phyloP scores from a whole-genome alignment of 2,888 invertebrate species.

The Candidula unifasciata region DNA sequence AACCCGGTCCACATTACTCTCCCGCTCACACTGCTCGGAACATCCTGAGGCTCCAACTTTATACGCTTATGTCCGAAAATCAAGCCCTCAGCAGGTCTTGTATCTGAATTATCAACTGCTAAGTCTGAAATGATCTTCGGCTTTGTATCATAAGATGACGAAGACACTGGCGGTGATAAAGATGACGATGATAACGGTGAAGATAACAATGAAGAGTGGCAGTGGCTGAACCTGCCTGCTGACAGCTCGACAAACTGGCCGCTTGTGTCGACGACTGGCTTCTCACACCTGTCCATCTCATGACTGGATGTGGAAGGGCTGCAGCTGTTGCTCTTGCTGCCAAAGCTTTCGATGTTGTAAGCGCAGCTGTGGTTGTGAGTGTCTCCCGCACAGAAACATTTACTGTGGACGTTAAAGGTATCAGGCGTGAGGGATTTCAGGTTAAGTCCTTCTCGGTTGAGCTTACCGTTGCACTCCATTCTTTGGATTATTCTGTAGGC shows the following conservation, averaged over 20 bases:
- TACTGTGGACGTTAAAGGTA: neutral
- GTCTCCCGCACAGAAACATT: neutral
- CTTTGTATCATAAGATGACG: conserved; percentile 12
- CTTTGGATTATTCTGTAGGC: neutral
- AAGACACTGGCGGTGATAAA: neutral
- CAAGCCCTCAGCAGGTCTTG: neutral
- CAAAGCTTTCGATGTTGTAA: neutral
- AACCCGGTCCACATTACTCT: neutral
- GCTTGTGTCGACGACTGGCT: neutral
- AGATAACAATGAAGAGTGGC: conserved; percentile 9
- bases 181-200: conserved; percentile 28
- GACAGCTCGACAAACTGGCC: conserved; percentile 23
- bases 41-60: conserved; percentile 28
- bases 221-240: conserved; percentile 9
- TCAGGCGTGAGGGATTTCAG: neutral
- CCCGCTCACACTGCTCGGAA: neutral
- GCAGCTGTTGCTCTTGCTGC: neutral
- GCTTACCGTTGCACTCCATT: neutral
- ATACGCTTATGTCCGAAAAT: conserved; percentile 5
- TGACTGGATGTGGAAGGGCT: neutral
- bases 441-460: neutral
- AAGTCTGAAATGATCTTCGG: conserved; percentile 23
- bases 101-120: conserved; percentile 17
- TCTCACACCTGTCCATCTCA: neutral
- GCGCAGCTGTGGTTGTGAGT: neutral